Percentiles rank a stretch among this genome's conserved stretches.
Conservation (phyloP, 2,113 vertebrate species). For the Limnothrissa miodon region DNA sequence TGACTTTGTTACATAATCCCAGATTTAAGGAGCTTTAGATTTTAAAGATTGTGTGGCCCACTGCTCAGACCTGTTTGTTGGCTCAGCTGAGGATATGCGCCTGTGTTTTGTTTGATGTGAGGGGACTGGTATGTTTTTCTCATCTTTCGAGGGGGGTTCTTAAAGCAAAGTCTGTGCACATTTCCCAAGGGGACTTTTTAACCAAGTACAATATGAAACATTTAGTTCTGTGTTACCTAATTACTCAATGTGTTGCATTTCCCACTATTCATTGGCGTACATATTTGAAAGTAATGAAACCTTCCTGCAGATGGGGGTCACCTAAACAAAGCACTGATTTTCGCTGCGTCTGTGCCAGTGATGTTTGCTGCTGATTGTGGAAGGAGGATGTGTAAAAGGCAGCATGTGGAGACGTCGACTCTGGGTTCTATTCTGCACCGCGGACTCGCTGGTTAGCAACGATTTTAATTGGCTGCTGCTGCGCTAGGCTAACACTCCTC, state of each 20-base stretch:
- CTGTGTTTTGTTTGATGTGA: background rate
- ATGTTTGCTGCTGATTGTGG: background rate
- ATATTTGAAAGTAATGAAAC: background rate
- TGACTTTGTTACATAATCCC: background rate
- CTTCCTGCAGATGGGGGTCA: background rate
- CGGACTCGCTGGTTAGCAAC: background rate
- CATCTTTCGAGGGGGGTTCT: too few relatives aligned
- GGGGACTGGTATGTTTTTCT: background rate
- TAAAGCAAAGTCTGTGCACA: background rate
- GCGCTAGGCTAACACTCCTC: background rate
- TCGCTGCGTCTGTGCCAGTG: background rate
- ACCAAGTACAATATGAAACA: background rate
- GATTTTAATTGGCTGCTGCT: slow-evolving; percentile 2
- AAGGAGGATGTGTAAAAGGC: background rate
- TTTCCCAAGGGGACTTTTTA: background rate
- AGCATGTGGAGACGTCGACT: background rate
- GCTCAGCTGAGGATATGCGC: background rate
- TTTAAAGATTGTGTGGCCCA: background rate
- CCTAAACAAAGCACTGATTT: background rate
- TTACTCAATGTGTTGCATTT: background rate
- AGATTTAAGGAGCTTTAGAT: background rate
- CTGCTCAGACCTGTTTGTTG: background rate
- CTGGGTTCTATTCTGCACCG: background rate
- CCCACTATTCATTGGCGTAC: background rate
- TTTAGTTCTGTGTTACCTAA: background rate